Evolutionary conservation across 2,888 invertebrate species (phyloP).

Genomic region (Mythimna impura): DNA sequence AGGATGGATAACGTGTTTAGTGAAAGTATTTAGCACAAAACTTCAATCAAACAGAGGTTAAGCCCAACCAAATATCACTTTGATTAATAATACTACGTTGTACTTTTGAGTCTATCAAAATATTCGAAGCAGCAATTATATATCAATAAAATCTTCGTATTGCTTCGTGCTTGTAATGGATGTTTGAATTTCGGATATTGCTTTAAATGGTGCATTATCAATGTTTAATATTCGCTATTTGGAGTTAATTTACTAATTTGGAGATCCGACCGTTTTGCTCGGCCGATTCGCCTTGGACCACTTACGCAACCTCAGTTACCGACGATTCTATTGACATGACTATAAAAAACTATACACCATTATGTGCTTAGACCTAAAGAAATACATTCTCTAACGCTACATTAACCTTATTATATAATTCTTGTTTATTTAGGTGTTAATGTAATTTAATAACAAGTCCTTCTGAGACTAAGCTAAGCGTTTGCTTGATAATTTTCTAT

Average conservation of each 20-base stretch:
- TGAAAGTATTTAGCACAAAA: background rate
- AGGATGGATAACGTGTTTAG: background rate
- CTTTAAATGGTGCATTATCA: conserved; percentile 34
- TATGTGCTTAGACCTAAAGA: conserved; percentile 17
- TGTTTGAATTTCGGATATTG: conserved; percentile 12
- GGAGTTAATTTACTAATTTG: conserved; percentile 68
- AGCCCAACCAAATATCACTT: background rate
- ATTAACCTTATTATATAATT: conserved; percentile 7
- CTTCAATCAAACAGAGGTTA: background rate
- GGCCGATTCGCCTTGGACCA: conserved; percentile 82
- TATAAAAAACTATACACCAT: conserved; percentile 35
- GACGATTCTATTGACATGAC: conserved; percentile 64
- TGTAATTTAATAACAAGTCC: conserved; percentile 28
- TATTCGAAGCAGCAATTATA: conserved; percentile 5
- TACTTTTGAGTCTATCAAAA: conserved; percentile 7
- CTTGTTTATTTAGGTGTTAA: conserved; percentile 24
- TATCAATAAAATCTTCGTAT: conserved; percentile 3
- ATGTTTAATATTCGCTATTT: conserved; percentile 49
- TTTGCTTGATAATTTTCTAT: conserved; percentile 59
- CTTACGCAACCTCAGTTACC: conserved; percentile 75
- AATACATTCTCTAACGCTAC: conserved; percentile 3
- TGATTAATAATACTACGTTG: background rate
- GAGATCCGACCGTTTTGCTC: conserved; percentile 74
- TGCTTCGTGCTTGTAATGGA: conserved; percentile 31
- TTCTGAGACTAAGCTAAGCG: conserved; percentile 43